phyloP scores from a whole-genome alignment of 37 sponge, comb jelly and placozoan genomes.

The Trichoplax adhaerens region DNA sequence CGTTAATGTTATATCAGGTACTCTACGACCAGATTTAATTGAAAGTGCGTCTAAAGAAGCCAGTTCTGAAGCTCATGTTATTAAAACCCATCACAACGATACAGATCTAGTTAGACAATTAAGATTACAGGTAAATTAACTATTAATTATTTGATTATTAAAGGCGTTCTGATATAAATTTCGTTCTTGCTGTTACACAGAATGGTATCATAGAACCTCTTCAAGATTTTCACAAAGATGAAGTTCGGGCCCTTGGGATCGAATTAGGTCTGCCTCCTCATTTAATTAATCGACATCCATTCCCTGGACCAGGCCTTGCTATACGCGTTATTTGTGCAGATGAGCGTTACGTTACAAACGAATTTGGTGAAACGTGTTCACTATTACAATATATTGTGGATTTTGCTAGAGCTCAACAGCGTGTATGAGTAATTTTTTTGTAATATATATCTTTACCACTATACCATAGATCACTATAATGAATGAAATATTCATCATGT shows the following conservation, averaged over 20 bases:
- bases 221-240: constrained; percentile 79
- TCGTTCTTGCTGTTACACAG: constrained; percentile 4
- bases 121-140: constrained; percentile 26
- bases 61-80: constrained; percentile 54
- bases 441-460: not conserved
- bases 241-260: constrained; percentile 58
- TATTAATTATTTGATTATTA: not conserved
- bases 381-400: constrained; percentile 7
- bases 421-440: not conserved
- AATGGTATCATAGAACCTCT: constrained; percentile 69
- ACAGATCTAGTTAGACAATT: constrained; percentile 56
- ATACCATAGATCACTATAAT: constrained; percentile 13
- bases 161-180: not conserved
- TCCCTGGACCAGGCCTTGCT: constrained; percentile 78
- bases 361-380: constrained; percentile 24
- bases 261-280: constrained; percentile 53
- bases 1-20: constrained; percentile 16
- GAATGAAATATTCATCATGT: constrained; percentile 4
- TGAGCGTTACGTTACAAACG: constrained; percentile 17
- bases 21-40: constrained; percentile 75
- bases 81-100: constrained; percentile 94
- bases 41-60: constrained; percentile 71
- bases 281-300: constrained; percentile 70
- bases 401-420: constrained; percentile 4
- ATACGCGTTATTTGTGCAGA: constrained; percentile 51